Evolutionary conservation across 1,140 invertebrate species (phyloP).

Genomic region (Belonocnema kinseyi): DNA sequence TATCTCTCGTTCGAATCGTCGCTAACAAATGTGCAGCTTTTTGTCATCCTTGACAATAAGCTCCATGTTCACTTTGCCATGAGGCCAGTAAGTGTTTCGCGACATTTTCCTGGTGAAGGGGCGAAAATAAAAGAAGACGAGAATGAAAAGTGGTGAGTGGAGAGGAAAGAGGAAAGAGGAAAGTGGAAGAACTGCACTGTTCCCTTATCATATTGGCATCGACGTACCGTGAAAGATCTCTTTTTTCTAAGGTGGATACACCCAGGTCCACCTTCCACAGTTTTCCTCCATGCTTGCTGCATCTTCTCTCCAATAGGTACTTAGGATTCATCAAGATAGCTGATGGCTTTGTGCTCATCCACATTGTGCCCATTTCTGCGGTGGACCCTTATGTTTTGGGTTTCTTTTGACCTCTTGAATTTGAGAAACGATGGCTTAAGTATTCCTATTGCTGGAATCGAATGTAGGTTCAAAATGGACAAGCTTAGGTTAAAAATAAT

Average conservation of each 20-base stretch:
- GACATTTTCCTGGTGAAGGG: slow-evolving; percentile 50
- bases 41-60: slow-evolving; percentile 38
- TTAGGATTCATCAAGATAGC: slow-evolving; percentile 73
- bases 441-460: neutral
- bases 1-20: slow-evolving; percentile 55
- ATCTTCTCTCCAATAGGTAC: slow-evolving; percentile 67
- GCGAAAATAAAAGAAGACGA: slow-evolving; percentile 37
- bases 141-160: neutral
- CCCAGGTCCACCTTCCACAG: slow-evolving; percentile 3
- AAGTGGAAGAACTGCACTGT: slow-evolving; percentile 49
- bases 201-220: slow-evolving; percentile 65
- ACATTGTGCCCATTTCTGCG: slow-evolving; percentile 54
- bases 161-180: slow-evolving; percentile 35
- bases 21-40: slow-evolving; percentile 58
- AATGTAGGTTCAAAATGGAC: too few relatives aligned
- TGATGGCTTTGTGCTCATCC: slow-evolving; percentile 59
- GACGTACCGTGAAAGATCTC: slow-evolving; percentile 64
- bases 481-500: too few relatives aligned
- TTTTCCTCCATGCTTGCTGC: slow-evolving; percentile 41
- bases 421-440: slow-evolving; percentile 20
- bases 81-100: slow-evolving; percentile 46
- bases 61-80: slow-evolving; percentile 40
- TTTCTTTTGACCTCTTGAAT: slow-evolving; percentile 41
- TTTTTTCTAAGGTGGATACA: slow-evolving; percentile 47
- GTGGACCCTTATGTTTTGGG: slow-evolving; percentile 55